Percentiles rank a stretch among this genome's conserved stretches.
Evolutionary conservation across 2,797 vertebrate species (phyloP).

Genomic region (Spea hammondii): DNA sequence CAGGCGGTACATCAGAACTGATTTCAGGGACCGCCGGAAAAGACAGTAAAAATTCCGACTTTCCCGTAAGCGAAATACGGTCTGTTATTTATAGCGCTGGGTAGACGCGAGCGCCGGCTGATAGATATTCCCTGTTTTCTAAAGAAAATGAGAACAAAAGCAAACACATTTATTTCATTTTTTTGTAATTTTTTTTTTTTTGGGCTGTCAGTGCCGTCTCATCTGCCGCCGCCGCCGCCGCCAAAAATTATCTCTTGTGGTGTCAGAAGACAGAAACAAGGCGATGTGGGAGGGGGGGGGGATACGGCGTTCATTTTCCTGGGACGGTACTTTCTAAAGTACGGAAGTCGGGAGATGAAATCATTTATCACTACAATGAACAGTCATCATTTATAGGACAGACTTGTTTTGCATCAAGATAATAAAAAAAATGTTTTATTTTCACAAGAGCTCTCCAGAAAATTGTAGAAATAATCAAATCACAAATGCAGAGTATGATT

Average conservation of each 20-base stretch:
- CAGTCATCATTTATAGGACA: constrained; percentile 66
- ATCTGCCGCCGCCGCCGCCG: constrained; percentile 69
- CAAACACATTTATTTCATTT: constrained; percentile 55
- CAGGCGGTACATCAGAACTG: neutral
- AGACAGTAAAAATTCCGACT: neutral
- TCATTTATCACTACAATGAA: constrained; percentile 69
- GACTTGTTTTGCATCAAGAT: constrained; percentile 62
- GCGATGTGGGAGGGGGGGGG: constrained; percentile 64
- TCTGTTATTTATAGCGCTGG: constrained; percentile 55
- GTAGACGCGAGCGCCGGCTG: constrained; percentile 46
- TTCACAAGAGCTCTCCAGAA: constrained; percentile 33
- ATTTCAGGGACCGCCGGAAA: neutral
- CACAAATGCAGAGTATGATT: constrained; percentile 55
- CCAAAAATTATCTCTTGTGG: constrained; percentile 72
- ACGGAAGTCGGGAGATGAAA: constrained; percentile 71
- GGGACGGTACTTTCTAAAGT: constrained; percentile 68
- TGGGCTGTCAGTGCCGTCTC: constrained; percentile 65
- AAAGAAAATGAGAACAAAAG: constrained; percentile 58
- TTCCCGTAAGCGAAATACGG: constrained; percentile 35
- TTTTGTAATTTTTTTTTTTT: constrained; percentile 48
- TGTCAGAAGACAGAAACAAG: constrained; percentile 71
- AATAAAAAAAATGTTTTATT: constrained; percentile 50
- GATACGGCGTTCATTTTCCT: constrained; percentile 67
- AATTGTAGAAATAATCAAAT: constrained; percentile 57
- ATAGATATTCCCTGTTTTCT: constrained; percentile 52